phyloP scores from a whole-genome alignment of 2,888 invertebrate genomes.

The Drosophila fungiperda region DNA sequence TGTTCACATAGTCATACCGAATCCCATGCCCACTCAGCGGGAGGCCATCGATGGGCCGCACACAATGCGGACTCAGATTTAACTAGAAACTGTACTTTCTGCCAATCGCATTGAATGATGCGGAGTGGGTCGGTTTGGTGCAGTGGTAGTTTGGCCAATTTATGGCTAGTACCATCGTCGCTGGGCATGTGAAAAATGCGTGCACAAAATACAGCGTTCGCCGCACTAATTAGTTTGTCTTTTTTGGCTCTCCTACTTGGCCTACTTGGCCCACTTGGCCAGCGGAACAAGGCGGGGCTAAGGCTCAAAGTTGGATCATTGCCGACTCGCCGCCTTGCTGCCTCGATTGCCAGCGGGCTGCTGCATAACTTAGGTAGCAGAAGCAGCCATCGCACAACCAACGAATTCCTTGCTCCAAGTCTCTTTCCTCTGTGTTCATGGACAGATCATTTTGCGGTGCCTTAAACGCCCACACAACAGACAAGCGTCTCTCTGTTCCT shows the following conservation, averaged over 20 bases:
- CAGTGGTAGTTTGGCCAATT: constrained; percentile 46
- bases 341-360: constrained; percentile 51
- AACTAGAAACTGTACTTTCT: constrained; percentile 71
- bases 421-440: constrained; percentile 28
- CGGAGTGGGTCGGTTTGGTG: constrained; percentile 18
- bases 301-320: constrained; percentile 29
- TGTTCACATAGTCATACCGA: constrained; percentile 27
- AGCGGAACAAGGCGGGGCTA: constrained; percentile 32
- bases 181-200: constrained; percentile 69
- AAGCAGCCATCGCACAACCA: constrained; percentile 31
- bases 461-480: constrained; percentile 78
- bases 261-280: constrained; percentile 20
- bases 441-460: constrained; percentile 40
- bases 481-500: constrained; percentile 32
- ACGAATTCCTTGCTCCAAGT: constrained; percentile 31
- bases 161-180: constrained; percentile 64
- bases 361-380: constrained; percentile 77
- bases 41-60: constrained; percentile 62
- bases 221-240: constrained; percentile 76
- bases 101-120: constrained; percentile 51
- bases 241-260: constrained; percentile 30
- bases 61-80: constrained; percentile 66
- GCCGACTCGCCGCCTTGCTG: constrained; percentile 27
- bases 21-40: constrained; percentile 52
- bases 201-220: constrained; percentile 52